A percentile compares a stretch with the other conserved stretches of the same genome.
Conservation (phyloP, 2,888 invertebrate genomes). For the Lasioglossum leucozonium region DNA sequence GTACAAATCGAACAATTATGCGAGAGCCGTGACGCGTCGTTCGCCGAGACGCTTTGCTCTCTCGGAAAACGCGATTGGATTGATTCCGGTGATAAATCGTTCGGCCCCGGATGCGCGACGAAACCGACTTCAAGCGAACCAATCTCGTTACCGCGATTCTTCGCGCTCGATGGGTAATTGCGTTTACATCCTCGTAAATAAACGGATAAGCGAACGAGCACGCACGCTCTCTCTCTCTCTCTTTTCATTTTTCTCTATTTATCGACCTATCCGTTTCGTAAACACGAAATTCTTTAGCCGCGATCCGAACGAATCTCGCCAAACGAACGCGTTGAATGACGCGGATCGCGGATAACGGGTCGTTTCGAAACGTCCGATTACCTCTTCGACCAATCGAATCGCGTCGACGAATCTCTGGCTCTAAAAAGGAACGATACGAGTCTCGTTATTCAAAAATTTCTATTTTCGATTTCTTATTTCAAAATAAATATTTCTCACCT, state of each 20-base stretch:
- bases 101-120: constrained; percentile 18
- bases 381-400: not conserved
- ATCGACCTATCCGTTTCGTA: not conserved
- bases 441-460: not conserved
- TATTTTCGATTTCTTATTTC: too few species aligned
- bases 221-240: not conserved
- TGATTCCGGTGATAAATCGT: constrained; percentile 78
- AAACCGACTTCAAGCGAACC: not conserved
- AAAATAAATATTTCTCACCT: too few species aligned
- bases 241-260: not conserved
- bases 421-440: not conserved
- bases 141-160: not conserved
- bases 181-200: not conserved
- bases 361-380: constrained; percentile 5
- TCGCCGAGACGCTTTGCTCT: constrained; percentile 55
- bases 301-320: not conserved
- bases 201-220: not conserved
- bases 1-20: constrained; percentile 80
- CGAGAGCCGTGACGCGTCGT: constrained; percentile 67
- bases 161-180: not conserved
- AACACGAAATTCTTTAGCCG: not conserved
- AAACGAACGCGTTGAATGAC: not conserved
- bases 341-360: not conserved
- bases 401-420: not conserved
- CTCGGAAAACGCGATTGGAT: constrained; percentile 77